Evolutionary conservation across 2,888 invertebrate species (phyloP).

Genomic region (Sarcophaga carnaria): DNA sequence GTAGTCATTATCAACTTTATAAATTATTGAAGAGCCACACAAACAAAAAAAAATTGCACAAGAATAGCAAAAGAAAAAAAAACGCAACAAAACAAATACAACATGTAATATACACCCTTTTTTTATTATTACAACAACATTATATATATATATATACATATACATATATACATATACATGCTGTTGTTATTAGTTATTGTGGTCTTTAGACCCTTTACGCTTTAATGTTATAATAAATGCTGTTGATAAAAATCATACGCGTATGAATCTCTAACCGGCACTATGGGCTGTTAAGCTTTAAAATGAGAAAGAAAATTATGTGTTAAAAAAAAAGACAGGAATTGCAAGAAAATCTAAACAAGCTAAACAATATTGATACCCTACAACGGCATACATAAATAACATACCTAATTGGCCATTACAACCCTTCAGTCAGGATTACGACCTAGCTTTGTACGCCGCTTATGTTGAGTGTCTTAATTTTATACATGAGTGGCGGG

Average conservation of each 20-base stretch:
- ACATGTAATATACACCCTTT: constrained; percentile 42
- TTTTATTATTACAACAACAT: constrained; percentile 48
- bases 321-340: no score
- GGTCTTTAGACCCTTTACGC: constrained; percentile 54
- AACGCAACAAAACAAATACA: constrained; percentile 20
- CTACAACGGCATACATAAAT: no score
- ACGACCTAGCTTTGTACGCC: no score
- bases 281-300: constrained; percentile 12
- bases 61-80: neutral
- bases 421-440: no score
- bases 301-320: no score
- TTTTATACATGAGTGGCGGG: no score
- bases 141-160: neutral
- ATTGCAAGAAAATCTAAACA: no score
- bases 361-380: no score
- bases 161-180: neutral
- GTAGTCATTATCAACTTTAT: constrained; percentile 60
- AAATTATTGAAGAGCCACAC: constrained; percentile 49
- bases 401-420: no score
- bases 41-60: no score
- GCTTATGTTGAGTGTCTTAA: no score
- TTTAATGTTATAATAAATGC: constrained; percentile 52
- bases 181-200: constrained; percentile 26
- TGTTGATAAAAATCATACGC: neutral
- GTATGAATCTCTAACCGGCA: neutral